Evolutionary conservation across 2,888 invertebrate species (phyloP), one percentile per base, ranked within the genome.

Genomic region (Dolichomitus sp.): DNA sequence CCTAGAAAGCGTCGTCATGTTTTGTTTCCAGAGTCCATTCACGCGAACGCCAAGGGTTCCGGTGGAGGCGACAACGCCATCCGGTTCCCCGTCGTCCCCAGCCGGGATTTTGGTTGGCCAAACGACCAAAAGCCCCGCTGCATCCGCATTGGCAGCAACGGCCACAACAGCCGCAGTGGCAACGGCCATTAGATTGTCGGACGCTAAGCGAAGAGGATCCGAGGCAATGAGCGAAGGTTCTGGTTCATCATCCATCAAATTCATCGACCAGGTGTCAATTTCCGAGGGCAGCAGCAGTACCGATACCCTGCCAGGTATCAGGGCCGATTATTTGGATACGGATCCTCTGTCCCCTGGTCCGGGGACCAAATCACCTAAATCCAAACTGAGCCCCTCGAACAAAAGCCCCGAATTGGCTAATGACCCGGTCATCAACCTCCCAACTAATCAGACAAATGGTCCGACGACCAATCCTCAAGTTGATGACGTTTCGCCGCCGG

Each of bases 11-110:
- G 23, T 59, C 77, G 85, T 61, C 68, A 94, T 94, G 94, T 94
- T 94, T 85, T 94, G 94, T 86, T 94, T 94, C 83, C 93, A 93
- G 86, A 93, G 93, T 81, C 93, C 93, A 68, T 94, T 94, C 80
- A 91, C 93, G 80, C 90, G 93, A 78, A 87, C 90, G 19, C 90
- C 92, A 54, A 68, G 83, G 40, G 80, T 80, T 69, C 63, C 80
- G 85, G 63, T 61, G 82, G 66, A 88, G 79, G 77, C 87, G 42
- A 76, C 84, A 4, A 50, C 75, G 50, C 37, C 81, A 23, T 81
- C 80, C 74, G 84, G 65, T 81, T 80, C 80, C 61, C 61, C 82
- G n/a, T 76, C 84, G 54, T 83, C 89, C 40, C 65, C 85, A 66
- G 75, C 82, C 0, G 69, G 85, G 2, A 33, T 88, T 42, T 73